These are phyloP conservation scores for Dicrostonyx torquatus DNA, from an alignment of 2,797 vertebrate genomes.

Conservation along the genomic window DNA sequence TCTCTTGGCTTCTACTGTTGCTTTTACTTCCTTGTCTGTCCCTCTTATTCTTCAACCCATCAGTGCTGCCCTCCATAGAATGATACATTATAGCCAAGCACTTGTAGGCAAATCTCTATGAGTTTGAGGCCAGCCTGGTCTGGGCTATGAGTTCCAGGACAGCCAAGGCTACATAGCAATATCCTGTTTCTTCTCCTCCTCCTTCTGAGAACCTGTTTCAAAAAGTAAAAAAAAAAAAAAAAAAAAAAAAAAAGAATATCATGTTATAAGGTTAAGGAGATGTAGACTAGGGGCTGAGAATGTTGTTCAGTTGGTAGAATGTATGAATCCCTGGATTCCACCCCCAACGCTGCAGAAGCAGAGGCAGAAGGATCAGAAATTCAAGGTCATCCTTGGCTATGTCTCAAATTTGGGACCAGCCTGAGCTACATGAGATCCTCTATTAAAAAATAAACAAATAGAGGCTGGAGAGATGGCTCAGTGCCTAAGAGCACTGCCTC, in stretches of 20 bases:
- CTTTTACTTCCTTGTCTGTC: too few species aligned
- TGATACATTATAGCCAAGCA: not conserved
- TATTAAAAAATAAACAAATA: not conserved
- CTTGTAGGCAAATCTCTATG: not conserved
- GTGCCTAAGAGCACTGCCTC: too few species aligned
- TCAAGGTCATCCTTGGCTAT: not conserved
- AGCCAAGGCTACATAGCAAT: not conserved
- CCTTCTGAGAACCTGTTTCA: not conserved
- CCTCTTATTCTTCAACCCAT: not conserved
- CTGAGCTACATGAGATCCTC: not conserved
- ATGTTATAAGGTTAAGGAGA: not conserved
- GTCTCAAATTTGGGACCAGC: not conserved
- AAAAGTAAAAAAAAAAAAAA: not conserved
- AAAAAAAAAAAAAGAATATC: too few species aligned
- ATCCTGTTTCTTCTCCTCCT: not conserved
- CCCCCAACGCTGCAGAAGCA: not conserved
- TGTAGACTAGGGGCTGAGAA: not conserved
- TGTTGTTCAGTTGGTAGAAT: not conserved
- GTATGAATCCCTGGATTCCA: not conserved
- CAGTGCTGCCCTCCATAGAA: not conserved
- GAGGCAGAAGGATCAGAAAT: not conserved
- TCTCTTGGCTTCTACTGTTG: not conserved
- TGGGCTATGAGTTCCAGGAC: too few species aligned
- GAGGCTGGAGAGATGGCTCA: too few species aligned
- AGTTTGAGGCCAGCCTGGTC: not conserved